Conservation (phyloP, 2,113 vertebrate species). For the Periophthalmodon schlosseri region DNA sequence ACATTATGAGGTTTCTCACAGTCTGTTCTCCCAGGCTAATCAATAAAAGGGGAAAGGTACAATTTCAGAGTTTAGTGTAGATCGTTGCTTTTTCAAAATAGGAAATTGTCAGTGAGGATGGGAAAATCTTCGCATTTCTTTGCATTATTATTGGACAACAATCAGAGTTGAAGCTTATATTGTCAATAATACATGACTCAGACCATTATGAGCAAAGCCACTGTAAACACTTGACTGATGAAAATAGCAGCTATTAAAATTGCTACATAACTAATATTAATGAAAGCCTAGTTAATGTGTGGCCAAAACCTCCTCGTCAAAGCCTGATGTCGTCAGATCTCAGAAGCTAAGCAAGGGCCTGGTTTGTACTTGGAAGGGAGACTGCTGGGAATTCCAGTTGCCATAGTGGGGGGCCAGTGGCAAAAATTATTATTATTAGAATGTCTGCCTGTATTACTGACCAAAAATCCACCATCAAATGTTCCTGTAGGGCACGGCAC, state of each 20-base stretch:
- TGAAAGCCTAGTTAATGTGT: no score
- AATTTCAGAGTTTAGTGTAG: background rate
- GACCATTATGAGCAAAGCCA: constrained; percentile 10
- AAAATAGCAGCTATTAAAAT: background rate
- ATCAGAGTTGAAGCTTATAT: constrained; percentile 26
- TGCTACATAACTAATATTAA: background rate
- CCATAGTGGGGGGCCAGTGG: no score
- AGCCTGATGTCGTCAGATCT: no score
- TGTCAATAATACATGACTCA: constrained; percentile 25
- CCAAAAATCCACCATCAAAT: background rate
- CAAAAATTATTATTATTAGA: no score
- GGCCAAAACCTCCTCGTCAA: no score
- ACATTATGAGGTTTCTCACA: background rate
- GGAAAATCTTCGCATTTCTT: constrained; percentile 21
- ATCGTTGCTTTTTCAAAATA: background rate
- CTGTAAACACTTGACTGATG: background rate
- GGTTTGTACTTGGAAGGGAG: no score
- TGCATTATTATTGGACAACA: constrained; percentile 24
- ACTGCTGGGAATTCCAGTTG: no score
- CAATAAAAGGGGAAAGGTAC: background rate
- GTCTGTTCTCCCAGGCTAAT: background rate
- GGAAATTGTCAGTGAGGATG: no score
- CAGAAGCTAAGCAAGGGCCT: no score
- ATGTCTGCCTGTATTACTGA: background rate
- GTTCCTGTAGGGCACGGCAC: background rate